Base-by-base conservation (phyloP, 30 jellyfish, hydroid and myxozoan species). In the Hydractinia symbiolongicarpus region DNA sequence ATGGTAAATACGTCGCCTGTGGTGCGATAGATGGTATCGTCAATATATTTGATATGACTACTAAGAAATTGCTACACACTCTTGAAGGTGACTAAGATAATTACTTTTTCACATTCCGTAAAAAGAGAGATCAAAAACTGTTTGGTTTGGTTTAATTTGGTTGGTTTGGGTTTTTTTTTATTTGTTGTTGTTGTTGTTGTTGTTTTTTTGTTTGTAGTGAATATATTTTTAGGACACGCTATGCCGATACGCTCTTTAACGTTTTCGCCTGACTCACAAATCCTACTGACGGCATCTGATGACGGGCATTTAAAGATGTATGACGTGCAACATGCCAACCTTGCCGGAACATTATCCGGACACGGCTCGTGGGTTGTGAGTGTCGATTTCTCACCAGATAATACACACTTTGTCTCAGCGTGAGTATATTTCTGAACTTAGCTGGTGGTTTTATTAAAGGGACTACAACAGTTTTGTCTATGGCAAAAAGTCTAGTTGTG, bases 321-420 rank as follows among this genome's bases (percentile, higher is more conserved):
- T 69, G 98, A 91, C 70, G 98, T 91, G 30, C 90, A 87, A 55
- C 98, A 91, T 66, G 98, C 98, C 5, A 91, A 91, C 56, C 67
- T 91, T 16, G 96, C 96, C 6, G 98, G 96, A 16, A 91, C 96
- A 8, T 56, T 91, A 62, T 83, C 95, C 5, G 98, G 98, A 14
- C 98, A 91, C 61, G 98, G 96, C 15, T 91, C 98, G 8, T 91
- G 96, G 96, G 98, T 91, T 19, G 91, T 86, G 40, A 86, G 98
- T 79, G 96, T 91, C 21, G 98, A 86, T 66, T 91, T 86, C 73
- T 91, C 98, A 10, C 95, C 95, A 56, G 98, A 91, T 66, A 91
- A 91, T 73, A 86, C 95, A 5, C 98, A 91, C 68, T 91, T 91
- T 54, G 98, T 91, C 15, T 91, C 98, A 3, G 98, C 96, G 98